Evolutionary conservation across 64 coral and sea anemone genomes (phyloP).

Genomic region (Trachythela sp.): DNA sequence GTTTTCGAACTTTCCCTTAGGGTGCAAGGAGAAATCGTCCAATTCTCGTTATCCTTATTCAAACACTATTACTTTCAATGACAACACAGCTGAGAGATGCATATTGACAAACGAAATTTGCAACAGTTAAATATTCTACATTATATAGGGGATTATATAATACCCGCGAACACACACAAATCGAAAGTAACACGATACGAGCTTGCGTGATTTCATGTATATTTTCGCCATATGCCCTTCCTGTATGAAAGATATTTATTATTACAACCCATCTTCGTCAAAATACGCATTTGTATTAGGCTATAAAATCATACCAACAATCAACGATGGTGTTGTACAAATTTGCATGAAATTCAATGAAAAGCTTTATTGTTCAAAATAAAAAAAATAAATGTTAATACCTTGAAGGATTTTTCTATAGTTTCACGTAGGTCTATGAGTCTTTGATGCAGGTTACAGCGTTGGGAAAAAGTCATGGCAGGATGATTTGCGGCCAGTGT

Average conservation of each 20-base stretch:
- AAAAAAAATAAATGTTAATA: background rate
- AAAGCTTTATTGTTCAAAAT: background rate
- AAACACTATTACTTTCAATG: background rate
- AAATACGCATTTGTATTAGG: background rate
- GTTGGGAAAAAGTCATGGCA: background rate
- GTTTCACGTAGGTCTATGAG: background rate
- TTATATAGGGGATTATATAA: background rate
- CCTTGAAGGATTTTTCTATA: slow-evolving; percentile 11
- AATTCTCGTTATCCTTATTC: background rate
- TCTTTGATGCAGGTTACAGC: background rate
- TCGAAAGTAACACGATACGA: slow-evolving; percentile 14
- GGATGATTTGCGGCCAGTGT: background rate
- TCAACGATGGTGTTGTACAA: background rate
- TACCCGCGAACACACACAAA: background rate
- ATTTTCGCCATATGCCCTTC: background rate
- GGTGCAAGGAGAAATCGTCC: background rate
- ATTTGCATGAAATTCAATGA: background rate
- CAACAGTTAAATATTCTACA: background rate
- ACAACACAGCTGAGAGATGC: background rate
- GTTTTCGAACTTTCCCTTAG: background rate
- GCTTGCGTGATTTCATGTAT: background rate
- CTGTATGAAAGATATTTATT: background rate
- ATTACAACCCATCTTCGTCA: background rate
- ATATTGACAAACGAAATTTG: background rate
- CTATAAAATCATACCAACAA: background rate